These are phyloP conservation scores for Mesembrinibis cayennensis DNA, from an alignment of 2,113 vertebrate species.

Conservation along the genomic window DNA sequence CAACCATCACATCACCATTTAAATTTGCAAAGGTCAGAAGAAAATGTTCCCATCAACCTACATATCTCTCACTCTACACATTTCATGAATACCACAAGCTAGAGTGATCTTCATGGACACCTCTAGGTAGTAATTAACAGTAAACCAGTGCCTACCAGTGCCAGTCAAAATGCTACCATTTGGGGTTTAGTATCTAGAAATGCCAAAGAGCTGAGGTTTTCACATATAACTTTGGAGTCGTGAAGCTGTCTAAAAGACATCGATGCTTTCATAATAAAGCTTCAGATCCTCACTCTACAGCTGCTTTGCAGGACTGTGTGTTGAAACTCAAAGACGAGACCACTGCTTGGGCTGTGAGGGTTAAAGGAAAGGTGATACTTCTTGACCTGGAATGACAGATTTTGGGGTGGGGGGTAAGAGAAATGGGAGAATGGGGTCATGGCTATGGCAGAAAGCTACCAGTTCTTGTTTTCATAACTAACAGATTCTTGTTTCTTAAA, in stretches of 20 bases:
- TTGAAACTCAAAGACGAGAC: not conserved
- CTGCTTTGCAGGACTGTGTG: not conserved
- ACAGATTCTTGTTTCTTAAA: not conserved
- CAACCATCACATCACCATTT: not conserved
- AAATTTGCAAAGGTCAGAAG: constrained; percentile 37
- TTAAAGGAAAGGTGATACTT: not conserved
- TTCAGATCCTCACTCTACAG: not conserved
- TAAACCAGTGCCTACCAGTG: not conserved
- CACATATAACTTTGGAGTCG: not conserved
- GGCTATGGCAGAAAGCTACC: not conserved
- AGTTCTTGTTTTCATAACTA: not conserved
- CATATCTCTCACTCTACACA: not conserved
- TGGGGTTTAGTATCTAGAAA: not conserved
- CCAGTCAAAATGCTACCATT: not conserved
- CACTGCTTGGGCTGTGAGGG: not conserved
- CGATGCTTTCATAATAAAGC: not conserved
- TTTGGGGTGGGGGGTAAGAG: not conserved
- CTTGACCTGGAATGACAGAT: not conserved
- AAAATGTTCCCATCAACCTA: not conserved
- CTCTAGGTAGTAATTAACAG: not conserved
- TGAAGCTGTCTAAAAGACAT: not conserved
- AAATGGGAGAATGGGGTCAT: not conserved
- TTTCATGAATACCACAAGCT: not conserved
- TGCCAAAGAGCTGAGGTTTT: not conserved
- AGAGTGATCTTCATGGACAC: not conserved